Conservation (phyloP, 2,797 vertebrate genomes). For the Tadarida brasiliensis region DNA sequence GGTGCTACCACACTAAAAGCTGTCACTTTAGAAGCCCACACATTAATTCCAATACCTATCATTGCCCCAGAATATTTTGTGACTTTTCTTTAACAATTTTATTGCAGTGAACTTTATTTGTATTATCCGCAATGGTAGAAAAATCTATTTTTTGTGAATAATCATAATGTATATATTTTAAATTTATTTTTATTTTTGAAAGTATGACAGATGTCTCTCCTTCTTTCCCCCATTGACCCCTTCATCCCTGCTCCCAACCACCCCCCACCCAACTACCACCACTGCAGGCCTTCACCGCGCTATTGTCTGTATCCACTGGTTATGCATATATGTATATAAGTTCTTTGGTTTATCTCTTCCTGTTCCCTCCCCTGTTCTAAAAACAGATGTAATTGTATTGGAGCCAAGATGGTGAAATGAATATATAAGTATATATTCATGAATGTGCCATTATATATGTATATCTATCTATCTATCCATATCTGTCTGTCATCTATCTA, state of each 20-base stretch:
- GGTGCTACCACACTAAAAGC: neutral
- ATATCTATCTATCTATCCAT: neutral
- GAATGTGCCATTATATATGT: neutral
- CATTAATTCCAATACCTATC: neutral
- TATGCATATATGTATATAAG: too few relatives aligned
- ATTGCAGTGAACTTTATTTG: neutral
- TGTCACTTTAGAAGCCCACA: neutral
- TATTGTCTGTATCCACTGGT: too few relatives aligned
- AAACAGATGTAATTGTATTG: neutral
- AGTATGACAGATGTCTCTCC: too few relatives aligned
- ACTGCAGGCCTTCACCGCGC: too few relatives aligned
- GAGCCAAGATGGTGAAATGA: neutral
- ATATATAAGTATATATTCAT: neutral
- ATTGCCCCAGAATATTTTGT: neutral
- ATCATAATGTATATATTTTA: neutral
- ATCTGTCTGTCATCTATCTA: neutral
- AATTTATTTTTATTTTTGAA: too few relatives aligned
- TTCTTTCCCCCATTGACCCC: too few relatives aligned
- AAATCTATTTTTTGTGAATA: conserved; percentile 9
- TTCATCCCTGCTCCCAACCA: too few relatives aligned
- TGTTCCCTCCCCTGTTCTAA: neutral
- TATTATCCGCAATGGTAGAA: neutral
- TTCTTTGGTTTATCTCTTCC: too few relatives aligned
- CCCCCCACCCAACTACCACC: too few relatives aligned
- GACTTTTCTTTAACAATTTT: conserved; percentile 42